Evolutionary conservation across 1,140 invertebrate genomes (phyloP), one percentile per base, ranked within the genome.

Genomic region (Megathymus violae): DNA sequence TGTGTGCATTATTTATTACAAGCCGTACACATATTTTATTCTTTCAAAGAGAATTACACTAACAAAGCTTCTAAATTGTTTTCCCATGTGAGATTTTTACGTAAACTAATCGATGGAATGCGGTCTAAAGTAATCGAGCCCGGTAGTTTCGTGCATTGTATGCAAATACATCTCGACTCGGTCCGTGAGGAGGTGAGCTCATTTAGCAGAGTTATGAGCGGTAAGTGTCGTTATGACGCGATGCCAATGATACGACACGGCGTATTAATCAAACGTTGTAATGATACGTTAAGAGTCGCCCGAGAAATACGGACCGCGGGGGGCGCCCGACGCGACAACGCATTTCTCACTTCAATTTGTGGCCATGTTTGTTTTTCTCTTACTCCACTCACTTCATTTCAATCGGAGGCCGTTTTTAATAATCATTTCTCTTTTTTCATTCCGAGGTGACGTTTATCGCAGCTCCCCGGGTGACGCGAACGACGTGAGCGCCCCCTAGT

Each of bases 311-410:
- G 62, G 64, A 74, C 62, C 74, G 74, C 76, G 78, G 77, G 79
- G 78, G 82, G 80, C 71, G 73, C 63, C 67, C 74, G 54, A 48
- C 47, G 54, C 76, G 78, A 82, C 82, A 80, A 77, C 75, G 76
- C 76, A 85, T 89, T 86, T 86, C 80, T 87, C 82, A 87, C 81
- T 85, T 85, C 74, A 79, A 82, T 80, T 81, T 80, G 79, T 83
- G 44, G 71, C 69, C 66, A 22, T 80, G 64, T 80, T 81, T 82
- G 76, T 84, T 85, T 84, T 81, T 80, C 74, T 69, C 61, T 69
- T 61, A 60, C 65, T 71, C 72, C 74, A 73, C 80, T 80, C 80
- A 80, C 16, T 83, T 80, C 80, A 78, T 78, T 83, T 78, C 71
- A 71, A 78, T 77, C 69, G 71, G 62, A 61, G 66, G 67, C 76